Conservation (phyloP, 2,888 invertebrate genomes). For the Maniola hyperantus region DNA sequence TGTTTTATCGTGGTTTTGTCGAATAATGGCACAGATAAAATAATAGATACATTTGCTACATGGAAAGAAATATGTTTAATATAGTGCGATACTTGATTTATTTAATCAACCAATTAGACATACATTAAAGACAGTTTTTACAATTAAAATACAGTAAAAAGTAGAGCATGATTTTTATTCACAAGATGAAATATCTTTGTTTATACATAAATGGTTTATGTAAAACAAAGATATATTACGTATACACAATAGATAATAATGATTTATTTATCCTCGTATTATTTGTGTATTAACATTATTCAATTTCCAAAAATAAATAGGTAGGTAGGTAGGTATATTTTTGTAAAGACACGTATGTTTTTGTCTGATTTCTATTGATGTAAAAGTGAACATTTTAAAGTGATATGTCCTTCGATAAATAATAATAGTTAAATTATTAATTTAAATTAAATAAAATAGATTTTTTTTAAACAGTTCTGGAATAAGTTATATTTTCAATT, state of each 20-base stretch:
- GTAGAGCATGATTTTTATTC: not conserved
- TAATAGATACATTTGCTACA: slow-evolving; percentile 3
- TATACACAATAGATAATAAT: not conserved
- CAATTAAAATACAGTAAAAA: slow-evolving; percentile 3
- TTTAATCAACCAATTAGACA: not conserved
- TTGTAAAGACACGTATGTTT: not conserved
- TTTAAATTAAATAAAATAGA: not conserved
- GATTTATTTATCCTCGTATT: not conserved
- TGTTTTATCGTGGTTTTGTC: not conserved
- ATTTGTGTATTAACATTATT: not conserved
- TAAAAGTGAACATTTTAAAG: slow-evolving; percentile 19
- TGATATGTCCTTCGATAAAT: slow-evolving; percentile 22
- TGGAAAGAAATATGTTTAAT: not conserved
- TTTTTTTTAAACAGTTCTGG: slow-evolving; percentile 14
- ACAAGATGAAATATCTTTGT: slow-evolving; percentile 1
- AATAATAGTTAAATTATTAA: slow-evolving; percentile 7
- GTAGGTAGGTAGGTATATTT: not conserved
- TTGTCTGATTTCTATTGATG: not conserved
- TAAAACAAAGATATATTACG: not conserved
- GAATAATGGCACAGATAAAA: not conserved
- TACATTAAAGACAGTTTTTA: not conserved
- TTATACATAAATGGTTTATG: not conserved
- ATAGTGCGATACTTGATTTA: too few relatives aligned
- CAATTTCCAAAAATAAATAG: slow-evolving; percentile 10
- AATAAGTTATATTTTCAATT: slow-evolving; percentile 27